Conservation (phyloP, 2,113 vertebrate species). For the Arvicanthis niloticus region DNA sequence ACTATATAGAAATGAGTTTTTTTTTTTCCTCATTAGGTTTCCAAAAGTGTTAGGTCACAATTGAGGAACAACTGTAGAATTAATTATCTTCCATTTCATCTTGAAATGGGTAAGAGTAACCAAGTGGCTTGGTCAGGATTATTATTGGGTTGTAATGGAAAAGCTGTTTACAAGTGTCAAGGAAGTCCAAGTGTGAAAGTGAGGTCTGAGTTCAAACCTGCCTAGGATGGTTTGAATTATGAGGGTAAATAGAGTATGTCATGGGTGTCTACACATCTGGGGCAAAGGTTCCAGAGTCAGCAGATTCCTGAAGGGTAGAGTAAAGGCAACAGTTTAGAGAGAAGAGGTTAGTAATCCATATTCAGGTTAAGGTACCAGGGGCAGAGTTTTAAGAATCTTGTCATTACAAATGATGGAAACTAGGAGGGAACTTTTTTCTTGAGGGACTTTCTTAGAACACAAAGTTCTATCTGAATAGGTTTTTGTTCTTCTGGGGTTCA, state of each 20-base stretch:
- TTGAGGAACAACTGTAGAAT: background rate
- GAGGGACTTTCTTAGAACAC: background rate
- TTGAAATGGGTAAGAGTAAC: background rate
- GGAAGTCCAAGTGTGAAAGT: background rate
- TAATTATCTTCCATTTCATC: conserved; percentile 9
- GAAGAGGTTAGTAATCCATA: background rate
- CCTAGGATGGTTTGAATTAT: background rate
- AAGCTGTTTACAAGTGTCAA: background rate
- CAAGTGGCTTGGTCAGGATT: background rate
- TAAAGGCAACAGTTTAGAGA: background rate
- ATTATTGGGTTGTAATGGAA: background rate
- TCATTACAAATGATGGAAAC: background rate
- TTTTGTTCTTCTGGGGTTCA: background rate
- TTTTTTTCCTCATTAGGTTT: conserved; percentile 59
- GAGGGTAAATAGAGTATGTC: background rate
- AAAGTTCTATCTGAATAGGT: background rate
- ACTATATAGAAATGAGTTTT: conserved; percentile 58
- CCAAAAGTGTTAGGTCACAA: conserved; percentile 16
- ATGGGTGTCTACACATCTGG: background rate
- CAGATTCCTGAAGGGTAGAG: background rate
- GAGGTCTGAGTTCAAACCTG: background rate
- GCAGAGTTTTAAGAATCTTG: background rate
- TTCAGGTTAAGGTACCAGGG: background rate
- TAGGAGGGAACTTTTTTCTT: background rate
- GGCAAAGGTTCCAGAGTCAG: background rate